These are phyloP conservation scores for Trachops cirrhosus DNA, from an alignment of 2,797 vertebrate species.

Conservation along the genomic window DNA sequence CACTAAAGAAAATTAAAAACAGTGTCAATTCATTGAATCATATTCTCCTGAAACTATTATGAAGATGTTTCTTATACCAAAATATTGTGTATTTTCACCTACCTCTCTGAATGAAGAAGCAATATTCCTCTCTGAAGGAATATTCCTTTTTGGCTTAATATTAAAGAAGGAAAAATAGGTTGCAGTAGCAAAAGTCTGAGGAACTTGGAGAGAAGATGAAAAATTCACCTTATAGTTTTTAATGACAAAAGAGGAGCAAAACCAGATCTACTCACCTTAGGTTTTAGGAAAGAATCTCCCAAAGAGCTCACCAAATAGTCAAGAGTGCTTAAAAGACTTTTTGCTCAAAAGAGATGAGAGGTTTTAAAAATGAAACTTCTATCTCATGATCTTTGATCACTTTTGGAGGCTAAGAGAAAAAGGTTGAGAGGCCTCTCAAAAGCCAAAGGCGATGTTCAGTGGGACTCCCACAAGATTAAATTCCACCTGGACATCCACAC, in stretches of 20 bases:
- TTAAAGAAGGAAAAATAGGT: background rate
- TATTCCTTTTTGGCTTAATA: background rate
- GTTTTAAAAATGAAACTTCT: background rate
- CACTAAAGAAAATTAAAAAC: background rate
- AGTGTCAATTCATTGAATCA: background rate
- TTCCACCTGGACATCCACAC: background rate
- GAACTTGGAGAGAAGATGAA: background rate
- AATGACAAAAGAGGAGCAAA: background rate
- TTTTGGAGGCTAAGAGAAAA: background rate
- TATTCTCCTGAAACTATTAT: background rate
- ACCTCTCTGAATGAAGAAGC: background rate
- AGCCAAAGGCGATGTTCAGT: background rate
- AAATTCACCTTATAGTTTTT: background rate
- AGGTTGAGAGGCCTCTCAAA: background rate
- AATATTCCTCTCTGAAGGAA: too few species aligned
- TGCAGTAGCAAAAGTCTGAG: background rate
- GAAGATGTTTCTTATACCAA: background rate
- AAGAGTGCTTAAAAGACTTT: background rate
- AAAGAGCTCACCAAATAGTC: background rate
- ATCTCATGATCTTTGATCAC: background rate
- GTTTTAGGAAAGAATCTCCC: constrained; percentile 14
- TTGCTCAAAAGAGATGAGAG: background rate
- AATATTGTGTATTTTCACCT: background rate
- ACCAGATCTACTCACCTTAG: background rate
- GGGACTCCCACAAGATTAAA: background rate